Base-by-base conservation (phyloP, 2,888 invertebrate genomes). In the Arctia plantaginis region DNA sequence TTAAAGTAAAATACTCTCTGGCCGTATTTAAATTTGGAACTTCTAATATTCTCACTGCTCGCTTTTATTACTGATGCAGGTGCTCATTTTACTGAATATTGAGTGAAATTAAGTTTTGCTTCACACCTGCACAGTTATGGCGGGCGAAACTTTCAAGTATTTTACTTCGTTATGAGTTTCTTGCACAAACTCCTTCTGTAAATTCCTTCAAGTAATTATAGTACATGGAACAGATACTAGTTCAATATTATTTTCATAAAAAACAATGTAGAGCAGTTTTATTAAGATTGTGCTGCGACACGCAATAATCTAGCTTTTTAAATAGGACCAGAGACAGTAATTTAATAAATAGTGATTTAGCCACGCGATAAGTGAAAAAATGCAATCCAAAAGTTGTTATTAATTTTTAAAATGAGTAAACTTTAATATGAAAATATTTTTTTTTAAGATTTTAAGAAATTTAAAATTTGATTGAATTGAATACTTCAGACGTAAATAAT, bases 241-340 rank as follows among this genome's bases (percentile, higher is more conserved):
- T 27, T 23, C 71, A 72, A 72, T 77, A 81, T 76, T 59, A 35
- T 39, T 77, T 39, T 69, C 66, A 74, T 76, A 27, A 69, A 77
- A 39, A 72, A 76, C 76, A 67, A 78, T 79, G 74, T 55, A 27
- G 1, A 55, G 70, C 68, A 47, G 12, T 12, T 55, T n/a, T n/a
- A n/a, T 59, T 65, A 35, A 75, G 51, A 71, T 65, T 67, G 75
- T n/a, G 66, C 71, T 69, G 73, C 73, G 68, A 35, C 74, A 73
- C 72, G 70, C 72, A 72, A 72, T 74, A 33, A 30, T 13, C 3
- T 30, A 20, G 30, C 1, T 51, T 30, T 33, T 68, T 68, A 20
- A 23, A 51, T 51, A 51, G 20, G 20, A 0, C 6, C 23, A 51
- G 20, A 23, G 23, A 51, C 51, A 23, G 51, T 23, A 20, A 47